Evolutionary conservation across 2,888 invertebrate species (phyloP), one percentile per base, ranked within the genome.

Genomic region (Willowsia nigromaculata): DNA sequence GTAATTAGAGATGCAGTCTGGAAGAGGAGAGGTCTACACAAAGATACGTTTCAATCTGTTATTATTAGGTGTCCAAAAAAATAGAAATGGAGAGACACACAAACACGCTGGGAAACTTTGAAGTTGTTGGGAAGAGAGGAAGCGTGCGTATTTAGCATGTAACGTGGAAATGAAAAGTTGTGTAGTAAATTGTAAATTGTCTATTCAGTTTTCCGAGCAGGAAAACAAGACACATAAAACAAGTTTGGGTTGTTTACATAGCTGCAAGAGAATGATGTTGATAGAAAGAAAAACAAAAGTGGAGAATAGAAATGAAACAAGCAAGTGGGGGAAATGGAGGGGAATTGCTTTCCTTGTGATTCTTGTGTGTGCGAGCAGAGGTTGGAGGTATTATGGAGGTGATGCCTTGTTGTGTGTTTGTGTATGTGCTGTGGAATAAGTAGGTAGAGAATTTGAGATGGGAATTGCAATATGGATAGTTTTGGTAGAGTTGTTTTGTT

Each of bases 191-290:
- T n/a, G 6, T 53, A 18, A 18, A 37, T n/a, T n/a, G n/a, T n/a
- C n/a, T n/a, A n/a, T n/a, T n/a, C n/a, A n/a, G n/a, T n/a, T n/a
- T n/a, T n/a, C n/a, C n/a, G n/a, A 15, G 53, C 53, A 53, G 18
- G 18, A 56, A 3, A 56, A 56, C n/a, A 56, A 56, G 56, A 33
- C n/a, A 33, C 65, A 65, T 65, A 65, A 65, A 65, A 65, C 65
- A 65, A 65, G 33, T 65, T 65, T 65, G 33, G n/a, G 33, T 65
- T 65, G 65, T 65, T 65, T 65, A 33, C 65, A 65, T 65, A 65
- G 65, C 22, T 33, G 33, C 22, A n/a, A 30, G 65, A 15, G 65
- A 33, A 65, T 65, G 30, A 65, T 33, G 65, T 65, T 65, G 33
- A 65, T 65, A 65, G 65, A 30, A 33, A 30, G n/a, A 65, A 65